A percentile compares a stretch with the other conserved stretches of the same genome.
These are phyloP conservation scores for Crocodylus rhombifer DNA, from an alignment of 2,797 vertebrate genomes.

Conservation along the genomic window DNA sequence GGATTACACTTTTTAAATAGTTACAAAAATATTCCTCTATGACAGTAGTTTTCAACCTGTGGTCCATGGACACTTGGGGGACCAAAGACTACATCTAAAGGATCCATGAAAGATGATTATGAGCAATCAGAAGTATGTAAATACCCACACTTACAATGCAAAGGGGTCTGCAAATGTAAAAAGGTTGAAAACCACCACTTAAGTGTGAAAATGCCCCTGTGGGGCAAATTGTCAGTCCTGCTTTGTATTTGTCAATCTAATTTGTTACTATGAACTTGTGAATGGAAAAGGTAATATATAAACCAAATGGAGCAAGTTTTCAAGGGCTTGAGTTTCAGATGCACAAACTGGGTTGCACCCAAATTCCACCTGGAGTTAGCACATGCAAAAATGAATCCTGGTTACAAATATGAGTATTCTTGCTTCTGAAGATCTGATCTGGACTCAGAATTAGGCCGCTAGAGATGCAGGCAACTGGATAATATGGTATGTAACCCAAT, in stretches of 20 bases:
- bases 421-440: neutral
- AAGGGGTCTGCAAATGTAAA: too few species aligned
- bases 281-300: neutral
- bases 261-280: neutral
- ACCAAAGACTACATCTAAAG: too few species aligned
- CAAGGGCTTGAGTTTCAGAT: neutral
- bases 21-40: too few species aligned
- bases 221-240: neutral
- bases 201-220: neutral
- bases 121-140: too few species aligned
- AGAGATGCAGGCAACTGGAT: neutral
- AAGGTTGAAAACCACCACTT: neutral
- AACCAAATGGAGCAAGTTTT: neutral
- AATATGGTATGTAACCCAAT: neutral
- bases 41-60: too few species aligned
- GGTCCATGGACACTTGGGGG: too few species aligned
- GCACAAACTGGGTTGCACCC: neutral
- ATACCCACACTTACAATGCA: too few species aligned
- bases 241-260: neutral
- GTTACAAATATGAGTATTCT: neutral
- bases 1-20: too few species aligned
- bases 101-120: too few species aligned
- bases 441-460: neutral
- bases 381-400: too few species aligned
- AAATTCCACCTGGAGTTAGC: neutral